Percentiles rank a stretch among this genome's conserved stretches.
Conservation (phyloP, 2,888 invertebrate species). For the Epinotia bilunana region DNA sequence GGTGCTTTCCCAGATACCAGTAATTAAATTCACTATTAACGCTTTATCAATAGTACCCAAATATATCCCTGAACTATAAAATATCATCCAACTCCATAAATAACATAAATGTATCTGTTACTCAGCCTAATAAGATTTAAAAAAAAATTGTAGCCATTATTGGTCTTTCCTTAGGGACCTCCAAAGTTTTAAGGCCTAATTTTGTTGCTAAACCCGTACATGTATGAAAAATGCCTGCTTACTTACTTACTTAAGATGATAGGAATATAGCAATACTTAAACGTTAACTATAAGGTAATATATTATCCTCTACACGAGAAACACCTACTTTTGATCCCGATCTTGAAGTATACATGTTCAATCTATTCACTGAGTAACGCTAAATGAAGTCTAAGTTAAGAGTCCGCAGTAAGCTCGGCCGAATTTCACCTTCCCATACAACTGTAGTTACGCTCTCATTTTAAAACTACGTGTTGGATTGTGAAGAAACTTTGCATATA, state of each 20-base stretch:
- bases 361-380: too few relatives aligned
- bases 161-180: neutral
- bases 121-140: neutral
- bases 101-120: neutral
- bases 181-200: neutral
- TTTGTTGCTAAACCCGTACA: neutral
- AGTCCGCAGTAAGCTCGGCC: too few relatives aligned
- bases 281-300: too few relatives aligned
- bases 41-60: neutral
- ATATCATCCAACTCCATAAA: neutral
- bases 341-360: too few relatives aligned
- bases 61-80: neutral
- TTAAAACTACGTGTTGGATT: too few relatives aligned
- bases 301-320: too few relatives aligned
- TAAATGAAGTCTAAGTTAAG: neutral
- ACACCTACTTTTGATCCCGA: too few relatives aligned
- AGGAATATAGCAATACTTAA: too few relatives aligned
- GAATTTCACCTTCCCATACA: too few relatives aligned
- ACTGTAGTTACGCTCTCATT: too few relatives aligned
- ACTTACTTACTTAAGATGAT: too few relatives aligned
- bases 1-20: slow-evolving; percentile 22
- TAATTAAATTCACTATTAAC: slow-evolving; percentile 34
- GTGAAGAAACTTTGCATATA: too few relatives aligned
- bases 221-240: neutral
- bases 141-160: neutral